phyloP scores from a whole-genome alignment of 2,888 invertebrate species.

The Sicus ferrugineus region DNA sequence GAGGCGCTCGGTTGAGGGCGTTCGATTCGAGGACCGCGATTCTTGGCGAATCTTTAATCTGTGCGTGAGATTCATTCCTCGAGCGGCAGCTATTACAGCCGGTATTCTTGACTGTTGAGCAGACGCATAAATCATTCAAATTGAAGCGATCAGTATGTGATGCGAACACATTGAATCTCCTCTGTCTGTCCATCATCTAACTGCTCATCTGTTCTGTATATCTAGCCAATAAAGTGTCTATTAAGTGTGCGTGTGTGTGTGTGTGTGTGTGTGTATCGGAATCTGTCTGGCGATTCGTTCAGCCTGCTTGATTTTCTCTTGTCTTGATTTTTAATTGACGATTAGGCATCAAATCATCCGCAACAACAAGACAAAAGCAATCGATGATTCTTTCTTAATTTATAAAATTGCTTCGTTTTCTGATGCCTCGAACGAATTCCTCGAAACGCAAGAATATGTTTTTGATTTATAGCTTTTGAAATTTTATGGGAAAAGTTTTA shows the following conservation, averaged over 20 bases:
- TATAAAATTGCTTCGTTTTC: not conserved
- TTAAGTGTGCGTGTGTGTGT: not conserved
- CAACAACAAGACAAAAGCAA: not conserved
- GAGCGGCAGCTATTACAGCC: too few species aligned
- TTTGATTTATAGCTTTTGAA: conserved; percentile 1
- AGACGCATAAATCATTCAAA: conserved; percentile 56
- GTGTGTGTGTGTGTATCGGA: too few species aligned
- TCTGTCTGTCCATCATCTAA: not conserved
- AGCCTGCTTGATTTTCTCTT: not conserved
- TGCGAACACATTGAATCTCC: not conserved
- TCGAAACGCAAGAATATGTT: not conserved
- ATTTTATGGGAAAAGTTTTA: conserved; percentile 18
- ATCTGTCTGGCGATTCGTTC: too few species aligned
- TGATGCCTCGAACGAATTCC: not conserved
- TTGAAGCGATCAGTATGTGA: not conserved
- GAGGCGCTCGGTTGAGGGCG: conserved; percentile 2
- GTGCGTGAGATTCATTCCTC: not conserved
- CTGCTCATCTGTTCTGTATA: not conserved
- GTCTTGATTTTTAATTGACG: not conserved
- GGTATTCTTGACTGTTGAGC: conserved; percentile 44
- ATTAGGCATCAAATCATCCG: not conserved
- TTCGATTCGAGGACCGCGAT: not conserved
- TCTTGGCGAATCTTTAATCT: not conserved
- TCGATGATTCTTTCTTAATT: not conserved
- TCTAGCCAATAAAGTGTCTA: too few species aligned